Evolutionary conservation across 2,113 vertebrate genomes (phyloP).

Genomic region (Rhadina sibilatrix): DNA sequence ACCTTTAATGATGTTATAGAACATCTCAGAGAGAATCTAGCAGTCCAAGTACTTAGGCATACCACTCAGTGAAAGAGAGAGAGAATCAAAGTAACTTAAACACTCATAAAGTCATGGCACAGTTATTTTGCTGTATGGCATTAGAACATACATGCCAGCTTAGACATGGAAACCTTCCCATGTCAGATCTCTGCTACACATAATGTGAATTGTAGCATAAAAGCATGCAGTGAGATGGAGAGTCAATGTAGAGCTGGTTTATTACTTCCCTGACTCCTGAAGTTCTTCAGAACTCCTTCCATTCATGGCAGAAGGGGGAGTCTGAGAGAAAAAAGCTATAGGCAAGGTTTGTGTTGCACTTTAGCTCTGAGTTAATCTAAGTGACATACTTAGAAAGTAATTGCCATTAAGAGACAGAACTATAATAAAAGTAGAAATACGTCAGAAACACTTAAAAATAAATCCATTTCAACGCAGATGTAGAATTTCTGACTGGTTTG

Average conservation of each 20-base stretch:
- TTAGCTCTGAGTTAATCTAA: not conserved
- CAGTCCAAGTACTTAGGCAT: not conserved
- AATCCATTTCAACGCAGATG: not conserved
- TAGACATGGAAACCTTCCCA: not conserved
- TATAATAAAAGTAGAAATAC: slow-evolving; percentile 37
- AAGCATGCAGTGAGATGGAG: not conserved
- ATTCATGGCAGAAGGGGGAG: not conserved
- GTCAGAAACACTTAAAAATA: slow-evolving; percentile 35
- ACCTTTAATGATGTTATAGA: not conserved
- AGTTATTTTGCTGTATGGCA: not conserved
- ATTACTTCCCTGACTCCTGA: not conserved
- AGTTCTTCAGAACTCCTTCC: not conserved
- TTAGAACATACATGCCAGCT: not conserved
- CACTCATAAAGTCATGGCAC: not conserved
- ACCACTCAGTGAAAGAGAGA: not conserved
- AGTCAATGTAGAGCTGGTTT: not conserved
- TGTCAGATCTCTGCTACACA: not conserved
- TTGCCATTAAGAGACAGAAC: slow-evolving; percentile 15
- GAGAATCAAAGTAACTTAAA: not conserved
- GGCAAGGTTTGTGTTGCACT: not conserved
- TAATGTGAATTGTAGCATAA: not conserved
- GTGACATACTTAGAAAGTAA: slow-evolving; percentile 8
- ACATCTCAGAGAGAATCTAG: not conserved
- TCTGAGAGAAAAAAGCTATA: not conserved
- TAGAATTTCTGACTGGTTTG: slow-evolving; percentile 12